These are phyloP conservation scores for Xestobium rufovillosum DNA, from an alignment of 2,888 invertebrate species.

Conservation along the genomic window DNA sequence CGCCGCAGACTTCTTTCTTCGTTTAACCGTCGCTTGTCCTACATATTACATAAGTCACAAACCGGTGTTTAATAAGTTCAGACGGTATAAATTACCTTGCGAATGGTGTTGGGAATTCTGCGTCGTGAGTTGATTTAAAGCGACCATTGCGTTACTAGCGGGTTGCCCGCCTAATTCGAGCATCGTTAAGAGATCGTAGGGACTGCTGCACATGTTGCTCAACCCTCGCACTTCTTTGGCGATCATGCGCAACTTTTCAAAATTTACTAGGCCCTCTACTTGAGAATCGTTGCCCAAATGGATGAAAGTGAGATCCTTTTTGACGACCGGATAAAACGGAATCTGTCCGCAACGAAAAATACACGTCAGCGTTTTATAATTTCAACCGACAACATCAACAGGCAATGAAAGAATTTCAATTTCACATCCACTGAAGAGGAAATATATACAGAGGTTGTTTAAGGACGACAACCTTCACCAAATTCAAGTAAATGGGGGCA, in stretches of 20 bases:
- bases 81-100: constrained; percentile 42
- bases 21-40: constrained; percentile 80
- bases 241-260: constrained; percentile 97
- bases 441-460: no score
- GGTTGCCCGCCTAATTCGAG: constrained; percentile 80
- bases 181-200: constrained; percentile 80
- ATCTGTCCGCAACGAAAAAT: no score
- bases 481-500: no score
- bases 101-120: constrained; percentile 52
- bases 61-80: neutral
- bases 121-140: constrained; percentile 78
- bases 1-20: constrained; percentile 81
- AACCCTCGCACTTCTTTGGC: constrained; percentile 89
- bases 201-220: constrained; percentile 93
- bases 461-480: no score
- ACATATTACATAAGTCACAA: constrained; percentile 26
- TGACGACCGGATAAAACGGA: constrained; percentile 86
- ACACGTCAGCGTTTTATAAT: no score
- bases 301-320: constrained; percentile 95
- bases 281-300: constrained; percentile 93
- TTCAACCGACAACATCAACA: no score
- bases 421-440: no score
- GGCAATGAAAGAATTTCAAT: no score
- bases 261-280: constrained; percentile 86
- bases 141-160: constrained; percentile 81